Percentiles rank a stretch among this genome's conserved stretches.
phyloP scores from a whole-genome alignment of 92 coral and sea anemone genomes.

The Parazoanthus swiftii region DNA sequence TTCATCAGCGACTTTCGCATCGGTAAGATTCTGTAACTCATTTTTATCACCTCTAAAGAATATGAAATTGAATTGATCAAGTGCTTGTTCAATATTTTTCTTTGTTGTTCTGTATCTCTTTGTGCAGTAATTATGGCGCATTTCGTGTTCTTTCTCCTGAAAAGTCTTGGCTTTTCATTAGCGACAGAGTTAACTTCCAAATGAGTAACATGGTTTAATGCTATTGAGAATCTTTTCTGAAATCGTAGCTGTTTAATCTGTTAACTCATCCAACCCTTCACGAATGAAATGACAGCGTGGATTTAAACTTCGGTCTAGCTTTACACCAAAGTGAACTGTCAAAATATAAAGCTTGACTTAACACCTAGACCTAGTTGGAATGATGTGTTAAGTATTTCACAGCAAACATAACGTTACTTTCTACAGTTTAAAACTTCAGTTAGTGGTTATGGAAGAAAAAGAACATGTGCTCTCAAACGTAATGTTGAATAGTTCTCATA shows the following conservation, averaged over 20 bases:
- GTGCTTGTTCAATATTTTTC: too few species aligned
- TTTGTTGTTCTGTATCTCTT: not conserved
- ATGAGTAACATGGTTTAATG: too few species aligned
- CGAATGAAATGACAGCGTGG: not conserved
- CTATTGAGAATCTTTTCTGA: not conserved
- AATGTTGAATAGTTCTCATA: not conserved
- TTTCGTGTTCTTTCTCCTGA: not conserved
- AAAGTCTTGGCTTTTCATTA: not conserved
- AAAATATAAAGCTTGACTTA: too few species aligned
- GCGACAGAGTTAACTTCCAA: too few species aligned
- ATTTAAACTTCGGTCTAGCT: not conserved
- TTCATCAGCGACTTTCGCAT: not conserved
- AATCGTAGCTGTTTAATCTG: not conserved
- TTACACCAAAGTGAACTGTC: not conserved
- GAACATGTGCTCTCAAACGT: not conserved
- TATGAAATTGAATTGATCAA: too few species aligned
- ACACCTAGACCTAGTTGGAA: not conserved
- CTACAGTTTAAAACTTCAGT: too few species aligned
- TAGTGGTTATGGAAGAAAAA: not conserved
- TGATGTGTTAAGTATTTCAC: not conserved
- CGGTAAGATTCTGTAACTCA: conserved; percentile 12
- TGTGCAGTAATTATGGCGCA: not conserved
- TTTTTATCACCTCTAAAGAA: not conserved
- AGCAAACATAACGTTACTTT: not conserved
- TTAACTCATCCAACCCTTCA: not conserved